Percentiles rank a stretch among this genome's conserved stretches.
These are phyloP conservation scores for Brienomyrus longianalis DNA, from an alignment of 2,113 vertebrate species.

Conservation along the genomic window DNA sequence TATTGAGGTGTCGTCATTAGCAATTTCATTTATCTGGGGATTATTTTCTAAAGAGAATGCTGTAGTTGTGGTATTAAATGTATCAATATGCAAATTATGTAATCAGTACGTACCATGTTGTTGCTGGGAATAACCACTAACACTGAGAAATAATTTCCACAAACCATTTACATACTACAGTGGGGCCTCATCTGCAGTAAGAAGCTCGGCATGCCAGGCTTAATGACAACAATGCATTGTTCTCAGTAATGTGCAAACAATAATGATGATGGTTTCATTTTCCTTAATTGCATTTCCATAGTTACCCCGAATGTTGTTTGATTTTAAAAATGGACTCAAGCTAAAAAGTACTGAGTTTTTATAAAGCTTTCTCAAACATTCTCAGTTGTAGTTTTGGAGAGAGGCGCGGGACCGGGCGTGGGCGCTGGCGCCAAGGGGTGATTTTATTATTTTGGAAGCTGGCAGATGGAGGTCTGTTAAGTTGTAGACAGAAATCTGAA, in stretches of 20 bases:
- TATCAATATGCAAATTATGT: neutral
- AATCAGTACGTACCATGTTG: neutral
- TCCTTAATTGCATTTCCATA: neutral
- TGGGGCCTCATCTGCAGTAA: neutral
- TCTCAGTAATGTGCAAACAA: neutral
- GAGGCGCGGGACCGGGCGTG: constrained; percentile 41
- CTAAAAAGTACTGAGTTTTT: neutral
- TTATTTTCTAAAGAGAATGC: neutral
- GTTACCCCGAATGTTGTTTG: constrained; percentile 38
- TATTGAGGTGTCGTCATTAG: neutral
- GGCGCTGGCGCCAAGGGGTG: constrained; percentile 58
- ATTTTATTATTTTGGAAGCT: constrained; percentile 47
- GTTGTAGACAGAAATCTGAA: constrained; percentile 72
- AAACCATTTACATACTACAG: neutral
- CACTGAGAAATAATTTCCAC: neutral
- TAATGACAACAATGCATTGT: neutral
- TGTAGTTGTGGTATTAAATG: neutral
- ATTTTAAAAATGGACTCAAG: constrained; percentile 59
- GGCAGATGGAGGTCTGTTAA: constrained; percentile 70
- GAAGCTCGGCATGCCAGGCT: neutral
- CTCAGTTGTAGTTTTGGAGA: constrained; percentile 51
- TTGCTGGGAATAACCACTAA: neutral
- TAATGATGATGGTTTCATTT: neutral
- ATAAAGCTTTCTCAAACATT: constrained; percentile 48
- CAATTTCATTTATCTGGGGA: neutral